Evolutionary conservation across 2,113 vertebrate species (phyloP).

Genomic region (Cavia porcellus): DNA sequence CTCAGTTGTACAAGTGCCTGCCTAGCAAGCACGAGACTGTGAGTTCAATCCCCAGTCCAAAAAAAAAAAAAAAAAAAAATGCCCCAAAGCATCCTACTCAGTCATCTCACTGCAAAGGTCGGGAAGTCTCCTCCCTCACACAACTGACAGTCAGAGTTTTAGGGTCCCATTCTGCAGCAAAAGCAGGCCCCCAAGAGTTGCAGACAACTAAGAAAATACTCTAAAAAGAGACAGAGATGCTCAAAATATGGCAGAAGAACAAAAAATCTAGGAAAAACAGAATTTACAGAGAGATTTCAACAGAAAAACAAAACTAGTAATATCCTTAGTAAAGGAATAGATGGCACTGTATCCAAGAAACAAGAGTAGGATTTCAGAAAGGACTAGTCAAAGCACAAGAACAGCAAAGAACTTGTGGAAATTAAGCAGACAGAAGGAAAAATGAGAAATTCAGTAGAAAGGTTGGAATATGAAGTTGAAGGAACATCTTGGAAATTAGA

Average conservation of each 20-base stretch:
- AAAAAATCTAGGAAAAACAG: background rate
- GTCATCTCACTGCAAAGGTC: background rate
- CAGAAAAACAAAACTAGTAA: conserved; percentile 39
- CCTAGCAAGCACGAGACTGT: too few species aligned
- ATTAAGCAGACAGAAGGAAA: conserved; percentile 15
- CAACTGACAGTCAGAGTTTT: background rate
- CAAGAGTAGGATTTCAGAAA: background rate
- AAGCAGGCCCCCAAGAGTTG: background rate
- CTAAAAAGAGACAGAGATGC: background rate
- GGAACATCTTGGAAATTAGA: conserved; percentile 13
- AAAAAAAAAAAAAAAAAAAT: background rate
- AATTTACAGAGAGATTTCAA: background rate
- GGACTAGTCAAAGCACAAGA: background rate
- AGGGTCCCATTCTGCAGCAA: background rate
- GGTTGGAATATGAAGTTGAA: background rate
- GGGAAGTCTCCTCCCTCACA: background rate
- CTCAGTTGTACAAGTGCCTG: too few species aligned
- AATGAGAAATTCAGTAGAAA: conserved; percentile 16
- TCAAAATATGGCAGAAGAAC: background rate
- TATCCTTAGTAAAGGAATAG: background rate
- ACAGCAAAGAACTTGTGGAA: background rate
- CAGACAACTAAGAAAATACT: too few species aligned
- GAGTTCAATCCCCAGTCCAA: too few species aligned
- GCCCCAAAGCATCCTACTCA: background rate
- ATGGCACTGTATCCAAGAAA: background rate